Base-by-base conservation (phyloP, 1,140 invertebrate genomes). In the Oryzaephilus surinamensis region DNA sequence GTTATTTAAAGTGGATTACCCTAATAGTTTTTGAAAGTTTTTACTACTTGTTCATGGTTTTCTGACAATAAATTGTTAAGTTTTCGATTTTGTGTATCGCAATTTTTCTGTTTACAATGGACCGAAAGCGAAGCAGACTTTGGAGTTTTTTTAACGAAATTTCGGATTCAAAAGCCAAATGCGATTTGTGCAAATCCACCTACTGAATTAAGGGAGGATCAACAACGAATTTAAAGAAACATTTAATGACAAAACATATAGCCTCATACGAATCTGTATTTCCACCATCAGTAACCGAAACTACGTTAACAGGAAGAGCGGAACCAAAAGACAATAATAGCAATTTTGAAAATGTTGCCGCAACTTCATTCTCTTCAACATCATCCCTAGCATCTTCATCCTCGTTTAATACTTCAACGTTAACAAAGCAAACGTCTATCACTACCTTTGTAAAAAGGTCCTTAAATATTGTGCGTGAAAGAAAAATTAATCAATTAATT, bases 401-500 rank as follows among this genome's bases (percentile, higher is more conserved):
- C 6, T 15, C 13, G 6, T 5, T 8, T 20, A 32, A 32, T 32
- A 11, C 31, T 16, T 7, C 7, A 18, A 32, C 16, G 7, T 5
- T 5, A 20, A 20, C 19, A 20, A 20, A 20, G 4, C 12, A 27
- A 20, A 17, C 17, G 7, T n/a, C 16, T 14, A 33, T 4, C 16
- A 21, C 10, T 7, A 16, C 27, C 26, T 10, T 26, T 8, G 17
- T n/a, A n/a, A n/a, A 15, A 33, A 26, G 23, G 4, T n/a, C 32
- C 6, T 10, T 41, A 11, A 17, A 8, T 27, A 16, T 33, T 11
- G 13, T 28, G 17, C 8, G 23, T n/a, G 26, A 33, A 34, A 24
- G 34, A 17, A 33, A 41, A 40, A 32, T 40, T 41, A 41, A 41
- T 32, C 24, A 43, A 47, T 52, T 39, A 43, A 45, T 52, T 41